Evolutionary conservation across 2,797 vertebrate species (phyloP).

Genomic region (Rachycentron canadum): DNA sequence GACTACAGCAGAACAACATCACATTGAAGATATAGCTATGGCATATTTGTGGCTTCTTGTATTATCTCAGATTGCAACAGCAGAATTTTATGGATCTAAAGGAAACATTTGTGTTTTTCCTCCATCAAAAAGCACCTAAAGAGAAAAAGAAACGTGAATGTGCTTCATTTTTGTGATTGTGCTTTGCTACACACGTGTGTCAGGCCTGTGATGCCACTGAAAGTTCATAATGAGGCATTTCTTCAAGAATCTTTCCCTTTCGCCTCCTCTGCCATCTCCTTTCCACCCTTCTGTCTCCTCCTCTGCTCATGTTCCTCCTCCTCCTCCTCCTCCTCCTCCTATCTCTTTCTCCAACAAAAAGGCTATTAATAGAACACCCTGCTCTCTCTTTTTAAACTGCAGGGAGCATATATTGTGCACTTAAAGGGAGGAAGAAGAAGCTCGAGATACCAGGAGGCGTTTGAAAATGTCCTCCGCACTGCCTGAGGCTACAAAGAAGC

Average conservation of each 20-base stretch:
- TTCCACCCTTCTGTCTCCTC: constrained; percentile 53
- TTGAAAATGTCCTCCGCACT: constrained; percentile 75
- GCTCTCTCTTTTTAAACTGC: constrained; percentile 74
- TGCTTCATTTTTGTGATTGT: not conserved
- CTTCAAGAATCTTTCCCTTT: constrained; percentile 17
- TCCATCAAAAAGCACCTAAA: not conserved
- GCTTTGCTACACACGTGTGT: constrained; percentile 13
- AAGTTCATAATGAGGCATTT: constrained; percentile 42
- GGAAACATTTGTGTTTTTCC: not conserved
- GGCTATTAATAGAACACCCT: constrained; percentile 81
- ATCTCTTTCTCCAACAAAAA: constrained; percentile 74
- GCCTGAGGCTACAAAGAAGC: constrained; percentile 76
- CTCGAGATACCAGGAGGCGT: constrained; percentile 75
- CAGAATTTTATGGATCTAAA: constrained; percentile 14
- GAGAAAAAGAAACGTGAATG: not conserved
- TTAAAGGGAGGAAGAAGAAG: constrained; percentile 73
- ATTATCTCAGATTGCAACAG: not conserved
- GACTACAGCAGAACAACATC: not conserved
- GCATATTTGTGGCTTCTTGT: not conserved
- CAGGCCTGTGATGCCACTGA: constrained; percentile 19
- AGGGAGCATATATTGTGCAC: constrained; percentile 74
- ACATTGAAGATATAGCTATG: not conserved
- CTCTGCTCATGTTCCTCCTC: constrained; percentile 54
- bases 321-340: constrained; percentile 57
- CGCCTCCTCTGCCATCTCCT: constrained; percentile 57